Base-by-base conservation (phyloP, 2,797 vertebrate species). In the Vireo griseus region DNA sequence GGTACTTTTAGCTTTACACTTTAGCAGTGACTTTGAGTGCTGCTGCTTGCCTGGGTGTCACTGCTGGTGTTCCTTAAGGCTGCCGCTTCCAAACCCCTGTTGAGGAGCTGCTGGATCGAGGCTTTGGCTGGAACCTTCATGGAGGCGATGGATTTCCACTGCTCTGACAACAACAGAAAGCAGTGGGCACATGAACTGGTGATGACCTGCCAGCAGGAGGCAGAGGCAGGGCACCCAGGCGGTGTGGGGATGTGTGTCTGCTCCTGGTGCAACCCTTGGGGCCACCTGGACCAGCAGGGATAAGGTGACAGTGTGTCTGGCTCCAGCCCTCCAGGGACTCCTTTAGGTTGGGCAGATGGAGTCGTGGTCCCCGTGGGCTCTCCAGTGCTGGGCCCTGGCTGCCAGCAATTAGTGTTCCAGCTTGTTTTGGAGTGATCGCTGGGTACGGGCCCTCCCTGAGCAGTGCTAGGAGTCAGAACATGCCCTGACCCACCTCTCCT, bases 401-500 rank as follows among this genome's bases (percentile, higher is more conserved):
- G 81, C 44, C 74, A 65, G 55, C 55, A 92, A 94, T 92, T 80
- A 91, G 74, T 2, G 37, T 10, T 47, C 3, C 21, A 18, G 66
- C 74, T 91, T 24, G 2, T 95, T 83, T 66, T 1, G 7, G 89
- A 77, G 76, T 7, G 7, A 52, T 37, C 2, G 7, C 45, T 22
- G 40, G 42, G 22, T 16, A 15, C 0, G 0, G 19, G 45, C 9
- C 52, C 52, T 31, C 2, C 3, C 50, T 45, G 52, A 69, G 51
- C 17, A 9, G 9, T 1, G 10, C 24, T 20, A 58, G 31, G 48
- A 21, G 24, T 45, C 26, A 2, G 55, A 63, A 39, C 16, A 1
- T 0, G 5, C 2, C 84, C 77, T 45, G 42, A 10, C 29, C 62
- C 17, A 9, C 10, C 0, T 1, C 22, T 59, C 26, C n/a, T 22